Evolutionary conservation across 2,113 vertebrate species (phyloP).

Genomic region (Clinocottus analis): DNA sequence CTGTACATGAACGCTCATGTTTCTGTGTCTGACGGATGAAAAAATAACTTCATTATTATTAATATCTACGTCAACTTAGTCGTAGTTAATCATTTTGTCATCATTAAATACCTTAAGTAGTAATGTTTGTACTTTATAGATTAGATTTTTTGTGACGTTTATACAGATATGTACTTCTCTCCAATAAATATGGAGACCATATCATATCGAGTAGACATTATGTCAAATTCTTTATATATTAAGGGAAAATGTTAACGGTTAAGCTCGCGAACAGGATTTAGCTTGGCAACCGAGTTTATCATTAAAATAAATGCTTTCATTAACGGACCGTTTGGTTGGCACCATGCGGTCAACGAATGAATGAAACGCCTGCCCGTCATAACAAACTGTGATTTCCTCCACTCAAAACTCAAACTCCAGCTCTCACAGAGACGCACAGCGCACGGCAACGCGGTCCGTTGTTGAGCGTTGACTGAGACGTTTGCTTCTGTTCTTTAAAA

Average conservation of each 20-base stretch:
- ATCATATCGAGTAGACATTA: background rate
- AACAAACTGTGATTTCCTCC: background rate
- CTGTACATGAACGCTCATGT: background rate
- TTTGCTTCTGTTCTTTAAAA: background rate
- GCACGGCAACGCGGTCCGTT: background rate
- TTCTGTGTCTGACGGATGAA: background rate
- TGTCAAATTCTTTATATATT: background rate
- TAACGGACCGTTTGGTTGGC: background rate
- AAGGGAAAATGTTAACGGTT: background rate
- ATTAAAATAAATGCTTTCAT: background rate
- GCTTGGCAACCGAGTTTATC: background rate
- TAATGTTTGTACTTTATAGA: background rate
- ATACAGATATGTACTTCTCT: background rate
- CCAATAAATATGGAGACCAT: too few relatives aligned
- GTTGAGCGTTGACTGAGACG: background rate
- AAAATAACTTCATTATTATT: background rate
- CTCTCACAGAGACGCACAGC: background rate
- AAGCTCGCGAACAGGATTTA: background rate
- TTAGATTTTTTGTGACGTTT: background rate
- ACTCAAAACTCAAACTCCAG: background rate
- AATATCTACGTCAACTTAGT: background rate
- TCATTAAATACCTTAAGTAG: background rate
- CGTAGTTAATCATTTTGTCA: background rate
- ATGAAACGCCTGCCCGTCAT: background rate
- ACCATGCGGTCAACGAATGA: background rate